A percentile compares a stretch with the other conserved stretches of the same genome.
Conservation (phyloP, 2,797 vertebrate species). For the Alcedo quadribrachys region DNA sequence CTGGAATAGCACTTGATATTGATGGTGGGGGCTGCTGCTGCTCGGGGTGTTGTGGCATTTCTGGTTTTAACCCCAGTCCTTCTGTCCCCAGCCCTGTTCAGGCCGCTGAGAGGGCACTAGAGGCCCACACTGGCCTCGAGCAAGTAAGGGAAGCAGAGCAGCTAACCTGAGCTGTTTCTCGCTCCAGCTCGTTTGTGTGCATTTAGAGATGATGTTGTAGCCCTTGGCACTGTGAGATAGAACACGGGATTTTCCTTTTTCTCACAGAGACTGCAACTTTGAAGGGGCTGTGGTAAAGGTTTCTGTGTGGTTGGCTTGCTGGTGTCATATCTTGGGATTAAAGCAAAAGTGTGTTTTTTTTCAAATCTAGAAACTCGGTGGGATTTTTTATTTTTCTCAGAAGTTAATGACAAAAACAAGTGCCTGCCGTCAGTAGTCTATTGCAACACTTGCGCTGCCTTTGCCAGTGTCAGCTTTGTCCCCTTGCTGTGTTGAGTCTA, state of each 20-base stretch:
- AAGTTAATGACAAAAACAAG: neutral
- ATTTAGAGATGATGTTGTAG: neutral
- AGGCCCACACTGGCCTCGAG: neutral
- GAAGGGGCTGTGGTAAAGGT: neutral
- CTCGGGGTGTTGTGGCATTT: constrained; percentile 60
- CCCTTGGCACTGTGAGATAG: neutral
- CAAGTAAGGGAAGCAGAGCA: neutral
- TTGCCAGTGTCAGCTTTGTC: neutral
- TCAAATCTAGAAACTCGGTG: neutral
- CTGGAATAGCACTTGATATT: constrained; percentile 73
- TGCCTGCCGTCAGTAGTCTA: neutral
- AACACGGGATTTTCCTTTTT: neutral
- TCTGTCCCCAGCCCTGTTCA: neutral
- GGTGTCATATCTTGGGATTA: neutral
- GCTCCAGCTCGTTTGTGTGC: neutral
- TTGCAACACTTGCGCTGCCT: neutral
- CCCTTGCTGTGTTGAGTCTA: neutral
- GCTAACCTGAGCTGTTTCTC: neutral
- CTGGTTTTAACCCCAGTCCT: constrained; percentile 72
- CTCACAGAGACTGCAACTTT: neutral
- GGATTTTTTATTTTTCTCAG: rapidly evolving
- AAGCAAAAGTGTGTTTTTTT: neutral
- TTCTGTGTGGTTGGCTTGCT: neutral
- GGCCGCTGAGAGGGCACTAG: neutral
- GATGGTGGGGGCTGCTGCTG: neutral